These are phyloP conservation scores for Coregonus ussuriensis DNA, from an alignment of 2,797 vertebrate species.

Conservation along the genomic window DNA sequence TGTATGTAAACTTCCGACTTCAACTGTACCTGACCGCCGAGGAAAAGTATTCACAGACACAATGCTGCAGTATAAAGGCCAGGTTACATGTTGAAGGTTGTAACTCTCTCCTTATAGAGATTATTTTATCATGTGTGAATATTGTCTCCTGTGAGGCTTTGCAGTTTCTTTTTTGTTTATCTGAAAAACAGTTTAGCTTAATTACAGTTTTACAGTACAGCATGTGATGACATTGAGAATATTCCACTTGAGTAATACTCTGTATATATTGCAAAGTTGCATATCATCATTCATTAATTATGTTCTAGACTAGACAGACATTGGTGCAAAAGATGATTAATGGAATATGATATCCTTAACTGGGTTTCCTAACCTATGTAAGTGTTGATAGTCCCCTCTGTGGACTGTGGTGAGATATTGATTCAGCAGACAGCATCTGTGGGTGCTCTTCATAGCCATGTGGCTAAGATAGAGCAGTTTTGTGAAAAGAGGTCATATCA, in stretches of 20 bases:
- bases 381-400: not conserved
- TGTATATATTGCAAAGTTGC: not conserved
- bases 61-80: not conserved
- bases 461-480: not conserved
- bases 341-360: constrained; percentile 1
- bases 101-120: not conserved
- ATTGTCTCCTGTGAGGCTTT: not conserved
- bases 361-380: not conserved
- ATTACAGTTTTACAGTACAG: not conserved
- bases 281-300: not conserved
- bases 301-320: not conserved
- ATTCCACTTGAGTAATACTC: constrained; percentile 14
- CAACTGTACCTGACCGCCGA: not conserved
- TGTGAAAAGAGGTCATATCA: not conserved
- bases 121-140: not conserved
- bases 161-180: not conserved
- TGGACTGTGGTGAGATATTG: not conserved
- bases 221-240: constrained; percentile 16
- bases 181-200: not conserved
- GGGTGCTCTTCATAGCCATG: not conserved
- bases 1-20: too few relatives aligned
- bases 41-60: not conserved
- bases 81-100: not conserved
- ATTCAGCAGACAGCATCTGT: not conserved
- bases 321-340: not conserved